phyloP scores from a whole-genome alignment of 2,113 vertebrate genomes.

The Rhinolophus ferrumequinum region DNA sequence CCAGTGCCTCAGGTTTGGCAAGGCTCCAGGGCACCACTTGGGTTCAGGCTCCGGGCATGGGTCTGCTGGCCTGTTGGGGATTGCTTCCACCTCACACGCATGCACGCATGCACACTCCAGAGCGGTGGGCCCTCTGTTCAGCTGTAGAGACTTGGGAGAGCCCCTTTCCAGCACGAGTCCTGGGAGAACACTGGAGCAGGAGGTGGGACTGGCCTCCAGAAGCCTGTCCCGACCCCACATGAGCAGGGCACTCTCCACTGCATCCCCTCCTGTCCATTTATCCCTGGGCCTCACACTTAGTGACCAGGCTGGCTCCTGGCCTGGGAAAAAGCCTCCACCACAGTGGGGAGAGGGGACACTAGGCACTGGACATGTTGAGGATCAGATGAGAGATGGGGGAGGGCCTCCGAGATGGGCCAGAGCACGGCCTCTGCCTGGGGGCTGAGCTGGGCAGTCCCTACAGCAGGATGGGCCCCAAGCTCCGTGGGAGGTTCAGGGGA shows the following conservation, averaged over 20 bases:
- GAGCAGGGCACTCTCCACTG: background rate
- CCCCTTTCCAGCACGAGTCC: background rate
- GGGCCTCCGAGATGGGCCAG: background rate
- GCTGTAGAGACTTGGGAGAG: background rate
- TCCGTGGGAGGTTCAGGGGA: rapidly evolving
- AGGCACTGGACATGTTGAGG: no score
- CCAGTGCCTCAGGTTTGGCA: background rate
- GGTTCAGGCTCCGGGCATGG: background rate
- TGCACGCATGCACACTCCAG: background rate
- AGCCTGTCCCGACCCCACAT: background rate
- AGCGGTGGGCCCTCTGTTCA: background rate
- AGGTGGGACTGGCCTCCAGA: background rate
- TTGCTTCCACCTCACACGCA: background rate
- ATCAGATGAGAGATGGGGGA: background rate
- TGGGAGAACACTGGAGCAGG: background rate
- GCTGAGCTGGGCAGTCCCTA: background rate
- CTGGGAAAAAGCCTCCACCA: background rate
- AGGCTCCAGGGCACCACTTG: background rate
- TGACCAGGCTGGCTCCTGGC: background rate
- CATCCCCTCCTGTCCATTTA: background rate
- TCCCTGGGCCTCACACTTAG: background rate
- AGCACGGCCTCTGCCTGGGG: background rate
- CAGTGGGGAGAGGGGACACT: background rate
- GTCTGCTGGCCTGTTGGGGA: background rate
- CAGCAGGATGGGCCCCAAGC: background rate